phyloP scores from a whole-genome alignment of 1,140 invertebrate species.

The Caenorhabditis brenneri region DNA sequence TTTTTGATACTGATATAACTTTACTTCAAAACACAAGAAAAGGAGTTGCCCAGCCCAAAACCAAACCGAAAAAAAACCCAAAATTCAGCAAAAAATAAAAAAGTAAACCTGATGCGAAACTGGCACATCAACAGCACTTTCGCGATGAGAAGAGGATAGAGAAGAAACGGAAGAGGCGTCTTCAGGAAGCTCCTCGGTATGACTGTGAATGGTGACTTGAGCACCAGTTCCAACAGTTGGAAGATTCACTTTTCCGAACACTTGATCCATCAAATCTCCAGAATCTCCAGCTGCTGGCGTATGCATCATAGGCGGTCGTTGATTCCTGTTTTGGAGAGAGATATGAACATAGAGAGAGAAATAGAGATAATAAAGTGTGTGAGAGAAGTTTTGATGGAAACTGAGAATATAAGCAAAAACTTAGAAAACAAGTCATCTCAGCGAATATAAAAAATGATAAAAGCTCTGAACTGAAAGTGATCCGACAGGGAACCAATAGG shows the following conservation, averaged over 20 bases:
- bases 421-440: not conserved
- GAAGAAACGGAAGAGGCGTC: not conserved
- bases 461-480: conserved; percentile 14
- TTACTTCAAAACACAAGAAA: no score
- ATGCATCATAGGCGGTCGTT: not conserved
- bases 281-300: conserved; percentile 18
- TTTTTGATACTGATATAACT: no score
- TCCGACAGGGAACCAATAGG: conserved; percentile 29
- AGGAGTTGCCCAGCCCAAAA: not conserved
- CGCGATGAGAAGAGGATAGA: not conserved
- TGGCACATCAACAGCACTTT: conserved; percentile 28
- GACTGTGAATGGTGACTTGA: not conserved
- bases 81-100: not conserved
- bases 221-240: conserved; percentile 28
- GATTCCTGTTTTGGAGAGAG: conserved; percentile 6
- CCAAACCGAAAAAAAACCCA: not conserved
- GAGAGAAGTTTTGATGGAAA: not conserved
- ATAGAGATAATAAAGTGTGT: not conserved
- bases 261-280: conserved; percentile 58
- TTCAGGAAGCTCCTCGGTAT: not conserved
- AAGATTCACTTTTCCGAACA: conserved; percentile 52
- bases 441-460: no score
- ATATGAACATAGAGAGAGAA: not conserved
- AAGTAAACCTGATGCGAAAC: not conserved
- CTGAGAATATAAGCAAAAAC: not conserved